Base-by-base conservation (phyloP, 2,888 invertebrate genomes). In the Saturnia pavonia region DNA sequence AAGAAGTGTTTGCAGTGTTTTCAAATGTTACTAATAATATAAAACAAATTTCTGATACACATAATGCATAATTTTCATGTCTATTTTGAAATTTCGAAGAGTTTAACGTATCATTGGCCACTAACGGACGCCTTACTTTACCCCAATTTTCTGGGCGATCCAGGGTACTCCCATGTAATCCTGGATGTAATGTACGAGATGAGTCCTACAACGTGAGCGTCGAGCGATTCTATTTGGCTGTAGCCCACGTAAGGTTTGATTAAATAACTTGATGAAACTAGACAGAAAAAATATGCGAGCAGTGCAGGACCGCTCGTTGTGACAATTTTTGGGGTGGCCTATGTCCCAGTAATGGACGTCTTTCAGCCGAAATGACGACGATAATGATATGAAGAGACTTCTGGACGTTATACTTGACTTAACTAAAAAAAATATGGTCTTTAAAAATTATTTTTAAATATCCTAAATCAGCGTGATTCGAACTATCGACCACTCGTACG, bases 141-240 rank as follows among this genome's bases (percentile, higher is more conserved):
- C 74, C 76, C 71, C 80, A 80, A 82, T 82, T 81, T 82, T 81
- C 78, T 78, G 75, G 77, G 77, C 78, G 77, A 81, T 82, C 78
- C 80, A 69, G 71, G 74, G 78, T 76, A 77, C 80, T 82, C 71
- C 43, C 63, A 69, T 70, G 79, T 82, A 82, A 84, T 82, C 82
- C 81, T 75, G 77, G 74, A 77, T 75, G 71, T 77, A 72, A 75
- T 68, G 72, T 70, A 51, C 69, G 80, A 78, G 65, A 22, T 68
- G 74, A 80, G 76, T 75, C 54, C 72, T 27, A 68, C 69, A 73
- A 68, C 25, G 16, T 19, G 42, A 71, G 22, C 27, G 54, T n/a
- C 19, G 12, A 66, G 54, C 66, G 67, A 51, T 70, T 66, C 19
- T 42, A 43, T 12, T 42, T 66, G 0, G 63, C 27, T 45, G 65